Evolutionary conservation across 2,888 invertebrate species (phyloP).

Genomic region (Cotesia congregata): DNA sequence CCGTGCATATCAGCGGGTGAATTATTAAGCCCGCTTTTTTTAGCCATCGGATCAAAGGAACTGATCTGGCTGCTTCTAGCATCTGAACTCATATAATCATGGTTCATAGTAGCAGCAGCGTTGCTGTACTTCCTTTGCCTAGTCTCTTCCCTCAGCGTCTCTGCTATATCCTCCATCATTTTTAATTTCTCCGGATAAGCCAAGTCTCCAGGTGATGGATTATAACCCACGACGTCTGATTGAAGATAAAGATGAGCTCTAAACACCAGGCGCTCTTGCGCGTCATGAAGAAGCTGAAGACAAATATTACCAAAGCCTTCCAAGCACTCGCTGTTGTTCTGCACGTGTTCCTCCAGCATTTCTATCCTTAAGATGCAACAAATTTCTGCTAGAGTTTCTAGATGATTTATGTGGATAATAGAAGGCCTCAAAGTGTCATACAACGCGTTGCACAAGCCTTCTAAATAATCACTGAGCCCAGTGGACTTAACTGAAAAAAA

Average conservation of each 20-base stretch:
- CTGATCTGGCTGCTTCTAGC: slow-evolving; percentile 30
- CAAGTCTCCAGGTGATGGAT: slow-evolving; percentile 94
- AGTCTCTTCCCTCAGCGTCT: slow-evolving; percentile 64
- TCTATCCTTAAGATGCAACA: slow-evolving; percentile 93
- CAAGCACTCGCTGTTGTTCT: slow-evolving; percentile 82
- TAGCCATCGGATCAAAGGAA: slow-evolving; percentile 61
- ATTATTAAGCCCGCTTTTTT: slow-evolving; percentile 71
- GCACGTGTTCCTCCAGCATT: slow-evolving; percentile 92
- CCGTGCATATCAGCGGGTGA: slow-evolving; percentile 97
- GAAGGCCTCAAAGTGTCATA: slow-evolving; percentile 95
- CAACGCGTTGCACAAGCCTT: slow-evolving; percentile 86
- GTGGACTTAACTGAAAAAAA: slow-evolving; percentile 84
- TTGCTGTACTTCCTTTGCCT: slow-evolving; percentile 62
- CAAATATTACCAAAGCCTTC: slow-evolving; percentile 84
- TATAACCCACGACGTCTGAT: slow-evolving; percentile 89
- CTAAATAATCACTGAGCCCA: slow-evolving; percentile 83
- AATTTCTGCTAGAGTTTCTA: slow-evolving; percentile 97
- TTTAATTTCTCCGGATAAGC: slow-evolving; percentile 97
- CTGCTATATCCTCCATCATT: slow-evolving; percentile 90
- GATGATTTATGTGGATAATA: slow-evolving; percentile 95
- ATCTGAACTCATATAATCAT: not conserved
- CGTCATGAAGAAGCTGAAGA: slow-evolving; percentile 90
- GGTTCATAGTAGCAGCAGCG: slow-evolving; percentile 59
- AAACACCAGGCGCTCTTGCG: slow-evolving; percentile 96
- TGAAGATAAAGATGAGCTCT: slow-evolving; percentile 94